Percentiles rank a stretch among this genome's conserved stretches.
phyloP scores from a whole-genome alignment of 2,797 vertebrate species.

The Melanotaenia maccullochi region DNA sequence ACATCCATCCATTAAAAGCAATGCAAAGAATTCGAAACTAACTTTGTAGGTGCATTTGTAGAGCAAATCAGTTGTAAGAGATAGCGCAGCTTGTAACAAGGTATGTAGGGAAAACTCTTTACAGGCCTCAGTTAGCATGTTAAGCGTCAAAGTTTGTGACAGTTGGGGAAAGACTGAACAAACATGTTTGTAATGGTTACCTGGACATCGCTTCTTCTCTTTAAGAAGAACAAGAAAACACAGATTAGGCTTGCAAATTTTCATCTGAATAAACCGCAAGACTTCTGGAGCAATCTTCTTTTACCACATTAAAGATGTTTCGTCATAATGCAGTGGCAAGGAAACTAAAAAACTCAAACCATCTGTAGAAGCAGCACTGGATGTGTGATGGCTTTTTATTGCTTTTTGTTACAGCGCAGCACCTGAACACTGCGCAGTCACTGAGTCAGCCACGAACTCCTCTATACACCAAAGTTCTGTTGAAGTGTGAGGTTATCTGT shows the following conservation, averaged over 20 bases:
- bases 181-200: not conserved
- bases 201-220: not conserved
- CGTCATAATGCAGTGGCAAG: no score
- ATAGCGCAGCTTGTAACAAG: not conserved
- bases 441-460: no score
- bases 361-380: no score
- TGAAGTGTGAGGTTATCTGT: no score
- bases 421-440: no score
- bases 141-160: not conserved
- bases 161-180: not conserved
- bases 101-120: not conserved
- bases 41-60: conserved; percentile 1
- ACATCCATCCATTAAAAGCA: conserved; percentile 9
- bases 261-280: not conserved
- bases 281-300: no score
- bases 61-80: conserved; percentile 1
- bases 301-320: no score
- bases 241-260: not conserved
- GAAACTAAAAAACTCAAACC: no score
- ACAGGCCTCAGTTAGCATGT: not conserved
- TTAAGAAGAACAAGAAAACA: not conserved
- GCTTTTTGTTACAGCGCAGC: no score
- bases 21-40: conserved; percentile 3
- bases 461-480: no score
- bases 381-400: no score